Conservation (phyloP, 2,797 vertebrate genomes). For the Scomberomorus guttatus region DNA sequence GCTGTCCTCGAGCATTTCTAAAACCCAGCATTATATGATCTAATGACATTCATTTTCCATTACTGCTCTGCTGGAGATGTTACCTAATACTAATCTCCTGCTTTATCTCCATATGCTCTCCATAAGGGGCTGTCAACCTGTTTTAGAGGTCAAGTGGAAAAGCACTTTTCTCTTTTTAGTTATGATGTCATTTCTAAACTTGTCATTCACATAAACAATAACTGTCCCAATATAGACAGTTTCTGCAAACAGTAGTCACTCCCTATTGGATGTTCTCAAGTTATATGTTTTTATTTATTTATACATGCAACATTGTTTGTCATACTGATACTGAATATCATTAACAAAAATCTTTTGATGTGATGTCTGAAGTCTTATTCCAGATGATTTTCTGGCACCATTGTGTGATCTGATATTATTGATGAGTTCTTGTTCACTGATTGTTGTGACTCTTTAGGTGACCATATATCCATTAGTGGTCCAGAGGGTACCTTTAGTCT, state of each 20-base stretch:
- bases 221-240: too few relatives aligned
- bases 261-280: too few relatives aligned
- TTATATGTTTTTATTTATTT: too few relatives aligned
- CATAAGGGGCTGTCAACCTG: neutral
- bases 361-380: neutral
- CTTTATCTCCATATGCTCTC: neutral
- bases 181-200: neutral
- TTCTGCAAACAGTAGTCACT: too few relatives aligned
- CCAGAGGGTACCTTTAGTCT: slow-evolving; percentile 91
- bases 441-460: slow-evolving; percentile 81
- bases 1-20: too few relatives aligned
- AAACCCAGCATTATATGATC: neutral
- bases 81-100: neutral
- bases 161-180: neutral
- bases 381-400: neutral
- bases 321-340: too few relatives aligned
- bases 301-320: neutral
- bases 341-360: neutral
- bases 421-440: neutral
- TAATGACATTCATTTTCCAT: neutral
- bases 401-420: neutral
- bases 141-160: neutral
- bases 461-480: slow-evolving; percentile 87
- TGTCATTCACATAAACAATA: too few relatives aligned
- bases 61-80: neutral